Base-by-base conservation (phyloP, 2,888 invertebrate species). In the Sarcophaga variegata region DNA sequence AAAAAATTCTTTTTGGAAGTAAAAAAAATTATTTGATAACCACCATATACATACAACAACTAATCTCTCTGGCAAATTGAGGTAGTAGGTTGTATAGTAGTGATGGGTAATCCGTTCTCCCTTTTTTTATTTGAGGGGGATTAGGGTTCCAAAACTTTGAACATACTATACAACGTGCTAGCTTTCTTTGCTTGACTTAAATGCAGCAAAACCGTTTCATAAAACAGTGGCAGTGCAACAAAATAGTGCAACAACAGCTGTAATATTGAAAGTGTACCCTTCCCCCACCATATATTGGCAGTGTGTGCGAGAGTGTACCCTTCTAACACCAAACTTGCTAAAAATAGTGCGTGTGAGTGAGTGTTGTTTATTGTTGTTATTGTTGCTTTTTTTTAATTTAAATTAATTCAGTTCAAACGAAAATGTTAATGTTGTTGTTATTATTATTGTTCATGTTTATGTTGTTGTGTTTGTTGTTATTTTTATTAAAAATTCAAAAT, bases 31-130 rank as follows among this genome's bases (percentile, higher is more conserved):
- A 54, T 4, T 54, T 47, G 60, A 80, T 74, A 66, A n/a, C 63
- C 63, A 63, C 60, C 71, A 75, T 66, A 45, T 22, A 25, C 20
- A 25, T 45, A 72, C 83, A 76, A 66, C 70, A 76, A 66, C 70
- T 77, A 86, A 83, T 86, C 90, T 92, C 90, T 93, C 93, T 93
- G 93, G 93, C 93, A 93, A 92, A 92, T 92, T 93, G 93, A 93
- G 93, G 93, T 93, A 93, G 93, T 93, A 93, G 93, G 93, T 93
- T 93, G 93, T 93, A 93, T 93, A 93, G 93, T 93, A 93, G 92
- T 93, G 91, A 37, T 37, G 37, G 37, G 37, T 37, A 37, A 37
- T 37, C 37, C 37, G 72, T 72, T 86, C 14, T 1, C 54, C 17
- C 78, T 74, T 25, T 45, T n/a, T 37, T 8, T 37, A 2, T 0